Percentiles rank a stretch among this genome's conserved stretches.
Evolutionary conservation across 2,888 invertebrate species (phyloP).

Genomic region (Dascillus cervinus): DNA sequence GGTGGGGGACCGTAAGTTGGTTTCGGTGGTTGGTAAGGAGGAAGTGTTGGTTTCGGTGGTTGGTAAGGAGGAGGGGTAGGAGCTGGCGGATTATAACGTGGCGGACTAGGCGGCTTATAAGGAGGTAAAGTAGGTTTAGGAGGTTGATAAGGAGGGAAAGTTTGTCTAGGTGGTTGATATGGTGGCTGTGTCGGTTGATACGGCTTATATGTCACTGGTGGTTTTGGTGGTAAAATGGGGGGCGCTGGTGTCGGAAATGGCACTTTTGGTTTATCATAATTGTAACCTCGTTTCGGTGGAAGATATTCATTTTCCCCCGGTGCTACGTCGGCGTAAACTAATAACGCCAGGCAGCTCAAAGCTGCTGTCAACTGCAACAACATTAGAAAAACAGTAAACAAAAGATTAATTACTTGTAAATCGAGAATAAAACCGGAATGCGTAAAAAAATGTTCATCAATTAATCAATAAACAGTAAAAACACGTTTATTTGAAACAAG

Average conservation of each 20-base stretch:
- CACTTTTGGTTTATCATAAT: slow-evolving; percentile 59
- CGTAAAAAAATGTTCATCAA: too few species aligned
- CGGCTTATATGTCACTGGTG: slow-evolving; percentile 12
- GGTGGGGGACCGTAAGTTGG: slow-evolving; percentile 12
- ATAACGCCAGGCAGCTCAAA: slow-evolving; percentile 42
- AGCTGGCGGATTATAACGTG: slow-evolving; percentile 11
- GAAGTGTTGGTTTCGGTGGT: slow-evolving; percentile 10
- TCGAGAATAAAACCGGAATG: too few species aligned
- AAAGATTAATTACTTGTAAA: too few species aligned
- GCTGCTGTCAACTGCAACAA: slow-evolving; percentile 50
- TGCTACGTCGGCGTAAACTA: slow-evolving; percentile 46
- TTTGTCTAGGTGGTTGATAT: slow-evolving; percentile 16
- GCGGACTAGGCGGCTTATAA: slow-evolving; percentile 13
- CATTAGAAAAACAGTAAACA: too few species aligned
- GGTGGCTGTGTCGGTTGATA: slow-evolving; percentile 15
- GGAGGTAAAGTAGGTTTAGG: slow-evolving; percentile 26
- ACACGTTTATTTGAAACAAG: too few species aligned
- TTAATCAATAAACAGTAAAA: too few species aligned
- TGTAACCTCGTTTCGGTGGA: slow-evolving; percentile 67
- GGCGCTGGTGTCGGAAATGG: slow-evolving; percentile 43
- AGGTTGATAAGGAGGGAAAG: slow-evolving; percentile 26
- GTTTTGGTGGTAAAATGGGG: slow-evolving; percentile 20
- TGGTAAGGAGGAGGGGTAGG: slow-evolving; percentile 6
- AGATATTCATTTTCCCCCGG: slow-evolving; percentile 69
- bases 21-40: slow-evolving; percentile 6